Evolutionary conservation across 2,113 vertebrate genomes (phyloP).

Genomic region (Otolemur garnettii): DNA sequence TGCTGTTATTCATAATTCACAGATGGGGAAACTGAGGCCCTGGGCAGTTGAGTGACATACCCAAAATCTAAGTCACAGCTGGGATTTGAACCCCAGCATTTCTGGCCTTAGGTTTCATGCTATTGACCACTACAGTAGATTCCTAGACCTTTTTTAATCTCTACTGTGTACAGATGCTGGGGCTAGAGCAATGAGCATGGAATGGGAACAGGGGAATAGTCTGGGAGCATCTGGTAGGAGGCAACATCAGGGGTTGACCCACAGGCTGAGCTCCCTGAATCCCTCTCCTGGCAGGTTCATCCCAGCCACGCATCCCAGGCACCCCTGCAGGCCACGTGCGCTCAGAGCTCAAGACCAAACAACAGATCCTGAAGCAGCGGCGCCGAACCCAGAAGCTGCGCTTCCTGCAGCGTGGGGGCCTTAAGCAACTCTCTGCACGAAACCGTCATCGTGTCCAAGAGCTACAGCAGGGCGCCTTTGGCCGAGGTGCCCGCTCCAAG

Average conservation of each 20-base stretch:
- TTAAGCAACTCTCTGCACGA: slow-evolving; percentile 90
- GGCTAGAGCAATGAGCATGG: neutral
- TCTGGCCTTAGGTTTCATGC: no score
- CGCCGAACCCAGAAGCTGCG: slow-evolving; percentile 90
- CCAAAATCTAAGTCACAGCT: neutral
- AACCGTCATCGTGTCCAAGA: slow-evolving; percentile 88
- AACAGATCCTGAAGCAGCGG: slow-evolving; percentile 96
- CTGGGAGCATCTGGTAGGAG: accelerated
- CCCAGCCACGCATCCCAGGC: neutral
- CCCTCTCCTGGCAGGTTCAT: slow-evolving; percentile 62
- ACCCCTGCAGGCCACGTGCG: slow-evolving; percentile 78
- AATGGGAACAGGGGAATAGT: neutral
- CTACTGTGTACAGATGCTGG: no score
- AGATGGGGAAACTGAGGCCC: neutral
- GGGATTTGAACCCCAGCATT: neutral
- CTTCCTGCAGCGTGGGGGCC: slow-evolving; percentile 94
- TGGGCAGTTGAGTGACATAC: neutral
- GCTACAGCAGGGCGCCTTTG: slow-evolving; percentile 93
- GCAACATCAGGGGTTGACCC: neutral
- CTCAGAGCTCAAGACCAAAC: slow-evolving; percentile 93
- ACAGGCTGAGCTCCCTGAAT: neutral
- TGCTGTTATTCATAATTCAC: neutral
- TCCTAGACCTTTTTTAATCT: neutral
- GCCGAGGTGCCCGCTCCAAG: slow-evolving; percentile 82
- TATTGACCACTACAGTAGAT: neutral